Conservation (phyloP, 1,140 invertebrate genomes). For the Condylostylus longicornis region DNA sequence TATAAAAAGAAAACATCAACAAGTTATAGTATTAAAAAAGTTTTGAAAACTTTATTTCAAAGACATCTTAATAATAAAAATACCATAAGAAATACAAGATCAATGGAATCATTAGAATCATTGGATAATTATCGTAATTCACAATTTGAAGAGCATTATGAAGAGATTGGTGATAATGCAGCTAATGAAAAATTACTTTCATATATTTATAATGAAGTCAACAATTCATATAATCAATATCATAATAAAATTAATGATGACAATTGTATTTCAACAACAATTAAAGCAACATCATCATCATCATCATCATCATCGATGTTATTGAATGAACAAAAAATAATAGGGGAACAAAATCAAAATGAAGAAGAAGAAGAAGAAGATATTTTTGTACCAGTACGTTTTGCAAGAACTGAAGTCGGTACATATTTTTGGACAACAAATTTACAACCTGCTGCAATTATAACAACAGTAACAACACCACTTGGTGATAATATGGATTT, state of each 20-base stretch:
- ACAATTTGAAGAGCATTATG: conserved; percentile 25
- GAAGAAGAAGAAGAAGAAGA: conserved; percentile 18
- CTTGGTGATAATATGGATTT: conserved; percentile 29
- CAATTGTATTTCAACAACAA: conserved; percentile 30
- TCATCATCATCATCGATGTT: not conserved
- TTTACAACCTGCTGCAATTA: conserved; percentile 20
- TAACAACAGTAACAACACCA: conserved; percentile 16
- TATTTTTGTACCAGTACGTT: conserved; percentile 35
- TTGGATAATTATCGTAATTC: conserved; percentile 27
- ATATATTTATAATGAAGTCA: conserved; percentile 40
- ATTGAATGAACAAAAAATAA: too few relatives aligned
- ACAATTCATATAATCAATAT: conserved; percentile 31
- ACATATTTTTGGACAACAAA: conserved; percentile 42
- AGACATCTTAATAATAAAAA: conserved; percentile 21
- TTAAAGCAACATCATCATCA: conserved; percentile 29
- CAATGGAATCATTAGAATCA: conserved; percentile 24
- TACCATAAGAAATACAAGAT: conserved; percentile 12
- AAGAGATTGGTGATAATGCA: conserved; percentile 44
- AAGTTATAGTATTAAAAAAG: conserved; percentile 40
- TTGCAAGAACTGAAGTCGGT: conserved; percentile 38
- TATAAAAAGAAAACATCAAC: conserved; percentile 19
- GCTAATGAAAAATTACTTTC: conserved; percentile 46
- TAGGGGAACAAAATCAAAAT: not conserved
- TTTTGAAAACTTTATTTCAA: conserved; percentile 33
- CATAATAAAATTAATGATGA: conserved; percentile 37